Base-by-base conservation (phyloP, 1,140 invertebrate species). In the Planococcus citri region DNA sequence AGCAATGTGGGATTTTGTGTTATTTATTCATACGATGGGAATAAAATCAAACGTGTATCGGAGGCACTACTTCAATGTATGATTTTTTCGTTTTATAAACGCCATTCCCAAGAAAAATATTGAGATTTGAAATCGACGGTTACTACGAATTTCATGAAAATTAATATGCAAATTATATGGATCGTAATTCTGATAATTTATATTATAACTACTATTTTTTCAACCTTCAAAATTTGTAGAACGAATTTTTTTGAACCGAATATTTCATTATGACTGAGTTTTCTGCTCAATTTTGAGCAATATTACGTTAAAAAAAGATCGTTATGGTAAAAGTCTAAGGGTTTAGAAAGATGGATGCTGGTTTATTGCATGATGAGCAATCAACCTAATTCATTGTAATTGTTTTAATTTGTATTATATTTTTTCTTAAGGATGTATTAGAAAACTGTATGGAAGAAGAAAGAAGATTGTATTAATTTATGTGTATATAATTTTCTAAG, bases 11-110 rank as follows among this genome's bases (percentile, higher is more conserved):
- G 14, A 37, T 37, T 37, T 37, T 37, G 33, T 37, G 14, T 51
- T 51, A 51, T 9, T 51, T 6, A 51, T 17, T 51, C 17, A 17
- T 51, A 51, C 41, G 41, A 17, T n/a, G n/a, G 41, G n/a, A n/a
- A n/a, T n/a, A n/a, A n/a, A n/a, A n/a, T 51, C 41, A 17, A 51
- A 6, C 12, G 29, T 33, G 29, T 33, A 33, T n/a, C 33, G 41
- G 41, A 51, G 41, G 41, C 41, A 51, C 41, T 51, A 51, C 41
- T 51, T 17, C 41, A n/a, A 51, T 51, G 41, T 51, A 51, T 51
- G 6, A 51, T 51, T 51, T 51, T 51, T 51, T 51, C 41, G 41
- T n/a, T 51, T n/a, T n/a, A n/a, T n/a, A n/a, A 51, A 3, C 3
- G 17, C 17, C 41, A 51, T 51, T 51, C 41, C 41, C 41, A 51